Base-by-base conservation (phyloP, 2,888 invertebrate genomes). In the Phalera bucephala region DNA sequence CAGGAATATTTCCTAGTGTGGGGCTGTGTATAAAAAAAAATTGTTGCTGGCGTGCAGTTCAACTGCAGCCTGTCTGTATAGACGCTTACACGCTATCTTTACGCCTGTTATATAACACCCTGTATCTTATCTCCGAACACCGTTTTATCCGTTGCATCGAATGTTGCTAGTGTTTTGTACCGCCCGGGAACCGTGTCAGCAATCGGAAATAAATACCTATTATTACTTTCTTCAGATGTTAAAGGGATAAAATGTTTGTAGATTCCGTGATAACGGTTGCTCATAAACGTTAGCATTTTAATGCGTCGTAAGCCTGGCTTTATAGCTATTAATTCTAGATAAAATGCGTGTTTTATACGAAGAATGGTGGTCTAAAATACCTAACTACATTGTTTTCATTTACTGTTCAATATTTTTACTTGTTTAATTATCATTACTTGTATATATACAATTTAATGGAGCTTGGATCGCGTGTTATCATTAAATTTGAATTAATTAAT, bases 261-360 rank as follows among this genome's bases (percentile, higher is more conserved):
- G 50, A 62, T 62, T 38, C 38, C 13, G 25, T 40, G 58, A 62
- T 64, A 56, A 50, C 52, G 51, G 33, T 28, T 40, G 42, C 35
- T 46, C 41, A 49, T 60, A 56, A 63, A 63, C 48, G 30, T 43
- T 31, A 33, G 40, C 41, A 45, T 53, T 54, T 61, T 45, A 53
- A 61, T 60, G 52, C 36, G 33, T 52, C 50, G 40, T 52, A 49
- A 43, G 42, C 39, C 43, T 31, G 41, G 32, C 54, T 57, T 61
- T 59, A 63, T 53, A 31, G 49, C 39, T 35, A 31, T 37, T 46
- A 33, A 33, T 52, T 54, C 30, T 32, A 30, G 19, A 33, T 48
- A 39, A 47, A 55, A 57, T 40, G 45, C 33, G 25, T 39, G 42
- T 35, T 40, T 35, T 45, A 38, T 35, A 36, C 36, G 10, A 15